phyloP scores from a whole-genome alignment of 2,797 vertebrate species.

The Syndactyla subalaris region DNA sequence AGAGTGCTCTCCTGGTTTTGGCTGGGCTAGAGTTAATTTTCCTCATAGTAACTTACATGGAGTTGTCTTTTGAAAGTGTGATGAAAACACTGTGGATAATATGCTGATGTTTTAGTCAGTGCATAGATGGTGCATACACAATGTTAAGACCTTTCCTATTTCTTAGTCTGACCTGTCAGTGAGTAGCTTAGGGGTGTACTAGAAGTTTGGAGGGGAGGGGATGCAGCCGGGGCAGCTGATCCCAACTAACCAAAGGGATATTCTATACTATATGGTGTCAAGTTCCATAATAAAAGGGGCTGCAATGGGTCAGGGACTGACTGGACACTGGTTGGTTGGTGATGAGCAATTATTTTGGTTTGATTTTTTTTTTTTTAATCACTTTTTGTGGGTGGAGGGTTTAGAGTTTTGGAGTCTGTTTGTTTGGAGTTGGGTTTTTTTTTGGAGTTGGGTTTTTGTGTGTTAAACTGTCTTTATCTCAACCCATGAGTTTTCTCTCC shows the following conservation, averaged over 20 bases:
- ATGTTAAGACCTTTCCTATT: background rate
- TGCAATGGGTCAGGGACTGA: rapidly evolving
- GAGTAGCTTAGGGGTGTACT: background rate
- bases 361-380: background rate
- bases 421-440: background rate
- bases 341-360: background rate
- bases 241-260: background rate
- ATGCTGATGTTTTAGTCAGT: background rate
- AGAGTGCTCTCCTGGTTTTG: background rate
- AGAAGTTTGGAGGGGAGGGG: background rate
- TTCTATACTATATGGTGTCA: background rate
- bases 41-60: background rate
- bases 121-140: background rate
- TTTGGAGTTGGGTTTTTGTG: rapidly evolving
- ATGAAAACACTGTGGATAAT: background rate
- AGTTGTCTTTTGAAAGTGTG: background rate
- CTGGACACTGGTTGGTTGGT: no score
- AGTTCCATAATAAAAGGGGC: background rate
- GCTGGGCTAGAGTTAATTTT: background rate
- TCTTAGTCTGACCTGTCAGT: background rate
- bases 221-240: no score
- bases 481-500: background rate
- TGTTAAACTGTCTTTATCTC: background rate
- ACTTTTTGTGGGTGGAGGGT: background rate
- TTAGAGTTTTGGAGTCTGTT: background rate